Conservation (phyloP, 2,888 invertebrate genomes). For the Caprella mutica region DNA sequence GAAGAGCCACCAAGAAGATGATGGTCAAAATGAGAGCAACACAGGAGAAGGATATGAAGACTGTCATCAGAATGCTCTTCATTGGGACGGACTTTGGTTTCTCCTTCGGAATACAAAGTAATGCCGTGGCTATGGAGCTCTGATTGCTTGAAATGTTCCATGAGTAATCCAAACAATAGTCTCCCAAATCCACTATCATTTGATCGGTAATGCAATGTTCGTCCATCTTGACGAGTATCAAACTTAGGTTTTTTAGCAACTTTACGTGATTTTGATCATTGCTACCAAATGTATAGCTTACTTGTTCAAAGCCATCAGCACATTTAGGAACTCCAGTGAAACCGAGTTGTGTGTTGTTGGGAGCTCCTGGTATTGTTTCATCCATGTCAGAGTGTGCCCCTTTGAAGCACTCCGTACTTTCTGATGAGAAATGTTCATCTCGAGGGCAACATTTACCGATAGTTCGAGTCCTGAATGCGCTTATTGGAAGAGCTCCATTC, state of each 20-base stretch:
- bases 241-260: not conserved
- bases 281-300: too few species aligned
- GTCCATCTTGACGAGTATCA: not conserved
- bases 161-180: slow-evolving; percentile 8
- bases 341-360: slow-evolving; percentile 2
- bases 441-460: slow-evolving; percentile 5
- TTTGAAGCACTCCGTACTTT: not conserved
- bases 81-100: not conserved
- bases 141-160: slow-evolving; percentile 1
- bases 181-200: not conserved
- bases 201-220: slow-evolving; percentile 3
- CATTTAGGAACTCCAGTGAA: slow-evolving; percentile 1
- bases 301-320: not conserved
- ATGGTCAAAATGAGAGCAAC: slow-evolving; percentile 6
- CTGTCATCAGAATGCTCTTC: not conserved
- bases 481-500: not conserved
- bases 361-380: slow-evolving; percentile 3
- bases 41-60: slow-evolving; percentile 2
- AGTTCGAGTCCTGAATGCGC: not conserved
- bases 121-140: not conserved
- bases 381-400: slow-evolving; percentile 3
- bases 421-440: slow-evolving; percentile 4
- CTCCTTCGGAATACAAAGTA: not conserved
- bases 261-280: not conserved
- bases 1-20: not conserved